These are phyloP conservation scores for Yponomeuta evonymella DNA, from an alignment of 2,888 invertebrate genomes.

Conservation along the genomic window DNA sequence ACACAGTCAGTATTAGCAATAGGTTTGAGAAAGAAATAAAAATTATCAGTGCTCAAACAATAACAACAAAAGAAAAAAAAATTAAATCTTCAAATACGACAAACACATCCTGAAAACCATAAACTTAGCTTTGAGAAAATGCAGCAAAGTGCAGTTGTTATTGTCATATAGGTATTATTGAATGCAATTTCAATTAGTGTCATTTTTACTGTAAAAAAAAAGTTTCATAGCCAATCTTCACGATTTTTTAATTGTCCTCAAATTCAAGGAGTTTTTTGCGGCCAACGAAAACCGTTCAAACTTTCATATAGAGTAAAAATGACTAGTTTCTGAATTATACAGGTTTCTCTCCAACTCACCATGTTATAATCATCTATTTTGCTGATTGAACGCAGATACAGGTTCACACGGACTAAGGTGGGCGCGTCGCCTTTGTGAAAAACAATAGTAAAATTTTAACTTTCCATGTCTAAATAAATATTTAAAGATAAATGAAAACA, in stretches of 20 bases:
- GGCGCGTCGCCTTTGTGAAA: conserved; percentile 84
- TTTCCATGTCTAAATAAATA: conserved; percentile 21
- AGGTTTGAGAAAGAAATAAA: neutral
- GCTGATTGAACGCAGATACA: conserved; percentile 97
- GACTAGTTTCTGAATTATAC: conserved; percentile 28
- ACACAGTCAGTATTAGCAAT: neutral
- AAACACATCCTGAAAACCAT: conserved; percentile 53
- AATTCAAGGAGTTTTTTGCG: neutral
- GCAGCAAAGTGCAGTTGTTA: conserved; percentile 63
- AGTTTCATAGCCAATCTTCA: conserved; percentile 28
- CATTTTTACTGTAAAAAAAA: conserved; percentile 49
- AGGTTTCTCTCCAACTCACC: conserved; percentile 82
- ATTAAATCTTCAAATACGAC: conserved; percentile 31
- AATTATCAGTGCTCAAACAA: conserved; percentile 22
- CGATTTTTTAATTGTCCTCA: neutral
- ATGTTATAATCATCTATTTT: conserved; percentile 99
- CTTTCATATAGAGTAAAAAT: conserved; percentile 63
- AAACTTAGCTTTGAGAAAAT: conserved; percentile 26
- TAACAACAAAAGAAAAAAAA: conserved; percentile 29
- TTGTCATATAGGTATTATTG: conserved; percentile 41
- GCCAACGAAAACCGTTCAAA: conserved; percentile 23
- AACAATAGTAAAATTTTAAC: conserved; percentile 32
- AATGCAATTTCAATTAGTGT: conserved; percentile 32
- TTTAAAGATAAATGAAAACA: neutral
- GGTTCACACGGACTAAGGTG: conserved; percentile 94